phyloP scores from a whole-genome alignment of 2,113 vertebrate species.

The Labrus mixtus region DNA sequence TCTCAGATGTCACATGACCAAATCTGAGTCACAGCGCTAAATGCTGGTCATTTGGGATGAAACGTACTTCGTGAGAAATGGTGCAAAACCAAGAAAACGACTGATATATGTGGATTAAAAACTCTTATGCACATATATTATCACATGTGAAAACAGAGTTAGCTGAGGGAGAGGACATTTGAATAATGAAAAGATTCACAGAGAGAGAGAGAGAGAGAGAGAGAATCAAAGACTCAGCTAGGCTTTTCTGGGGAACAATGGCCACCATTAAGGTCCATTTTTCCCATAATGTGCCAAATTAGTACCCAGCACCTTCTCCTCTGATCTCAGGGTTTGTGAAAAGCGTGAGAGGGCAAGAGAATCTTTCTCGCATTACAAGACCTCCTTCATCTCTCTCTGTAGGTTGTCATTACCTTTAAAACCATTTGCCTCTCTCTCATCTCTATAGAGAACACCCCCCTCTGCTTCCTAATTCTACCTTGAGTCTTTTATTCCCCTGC shows the following conservation, averaged over 20 bases:
- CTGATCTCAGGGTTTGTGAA: slow-evolving; percentile 62
- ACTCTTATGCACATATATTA: not conserved
- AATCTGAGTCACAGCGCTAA: slow-evolving; percentile 25
- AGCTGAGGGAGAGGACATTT: not conserved
- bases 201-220: too few relatives aligned
- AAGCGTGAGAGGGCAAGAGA: slow-evolving; percentile 35
- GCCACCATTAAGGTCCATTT: slow-evolving; percentile 62
- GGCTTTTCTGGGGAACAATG: slow-evolving; percentile 51
- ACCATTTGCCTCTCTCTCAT: slow-evolving; percentile 58
- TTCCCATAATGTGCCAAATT: slow-evolving; percentile 75
- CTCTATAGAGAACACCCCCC: slow-evolving; percentile 34
- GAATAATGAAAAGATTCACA: not conserved
- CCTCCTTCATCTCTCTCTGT: slow-evolving; percentile 50
- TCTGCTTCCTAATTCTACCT: slow-evolving; percentile 29
- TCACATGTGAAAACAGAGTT: not conserved
- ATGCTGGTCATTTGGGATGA: slow-evolving; percentile 1
- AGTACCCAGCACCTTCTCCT: slow-evolving; percentile 63
- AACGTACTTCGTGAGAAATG: slow-evolving; percentile 4
- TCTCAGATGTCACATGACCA: slow-evolving; percentile 21
- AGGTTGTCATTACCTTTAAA: slow-evolving; percentile 79
- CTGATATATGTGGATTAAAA: not conserved
- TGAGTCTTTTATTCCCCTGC: slow-evolving; percentile 26
- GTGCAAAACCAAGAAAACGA: not conserved
- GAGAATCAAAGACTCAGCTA: not conserved
- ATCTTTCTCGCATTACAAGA: slow-evolving; percentile 26